A percentile compares a stretch with the other conserved stretches of the same genome.
Conservation (phyloP, 2,797 vertebrate genomes). For the Glyptemys insculpta region DNA sequence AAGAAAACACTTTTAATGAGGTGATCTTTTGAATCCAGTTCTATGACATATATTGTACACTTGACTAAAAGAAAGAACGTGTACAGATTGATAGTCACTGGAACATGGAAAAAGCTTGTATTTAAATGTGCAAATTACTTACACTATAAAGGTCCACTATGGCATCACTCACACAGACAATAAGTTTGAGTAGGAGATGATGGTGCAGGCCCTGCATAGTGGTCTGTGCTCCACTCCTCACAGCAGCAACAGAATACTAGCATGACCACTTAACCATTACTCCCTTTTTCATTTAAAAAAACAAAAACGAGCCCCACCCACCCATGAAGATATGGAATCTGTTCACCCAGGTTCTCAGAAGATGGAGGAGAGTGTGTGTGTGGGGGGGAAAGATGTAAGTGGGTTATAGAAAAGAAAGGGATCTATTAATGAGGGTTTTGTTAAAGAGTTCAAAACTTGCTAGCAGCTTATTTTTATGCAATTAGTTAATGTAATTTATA, state of each 20-base stretch:
- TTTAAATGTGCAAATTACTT: neutral
- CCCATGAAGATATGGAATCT: neutral
- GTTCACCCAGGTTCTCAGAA: neutral
- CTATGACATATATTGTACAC: neutral
- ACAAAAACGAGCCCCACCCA: neutral
- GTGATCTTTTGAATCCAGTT: neutral
- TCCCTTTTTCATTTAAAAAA: neutral
- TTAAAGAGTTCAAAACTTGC: neutral
- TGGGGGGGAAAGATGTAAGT: neutral
- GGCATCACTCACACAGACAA: neutral
- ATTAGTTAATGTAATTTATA: neutral
- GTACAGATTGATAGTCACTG: neutral
- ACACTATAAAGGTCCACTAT: neutral
- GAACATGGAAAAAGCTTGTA: neutral
- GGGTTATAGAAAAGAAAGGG: neutral
- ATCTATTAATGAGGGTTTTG: neutral
- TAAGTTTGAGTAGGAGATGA: neutral
- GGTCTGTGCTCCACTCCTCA: neutral
- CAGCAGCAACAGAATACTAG: neutral
- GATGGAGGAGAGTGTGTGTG: neutral
- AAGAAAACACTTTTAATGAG: neutral
- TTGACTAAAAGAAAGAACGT: neutral
- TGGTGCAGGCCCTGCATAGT: neutral
- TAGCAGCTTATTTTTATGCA: neutral
- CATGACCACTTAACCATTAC: neutral